Conservation (phyloP, 1,140 invertebrate species). For the Holcopasites calliopsidis region DNA sequence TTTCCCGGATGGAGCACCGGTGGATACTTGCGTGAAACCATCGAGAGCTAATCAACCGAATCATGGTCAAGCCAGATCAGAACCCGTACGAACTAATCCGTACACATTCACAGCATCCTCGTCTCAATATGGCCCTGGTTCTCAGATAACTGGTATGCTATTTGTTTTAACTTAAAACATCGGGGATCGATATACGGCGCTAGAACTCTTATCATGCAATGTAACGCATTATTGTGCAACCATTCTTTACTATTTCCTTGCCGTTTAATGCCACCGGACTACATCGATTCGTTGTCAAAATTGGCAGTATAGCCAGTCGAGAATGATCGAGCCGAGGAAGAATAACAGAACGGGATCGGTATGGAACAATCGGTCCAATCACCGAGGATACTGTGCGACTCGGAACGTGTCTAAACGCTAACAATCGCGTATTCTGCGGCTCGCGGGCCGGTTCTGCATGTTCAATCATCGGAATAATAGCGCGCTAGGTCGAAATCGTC, state of each 20-base stretch:
- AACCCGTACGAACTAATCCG: slow-evolving; percentile 82
- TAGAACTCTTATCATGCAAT: no score
- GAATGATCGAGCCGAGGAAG: slow-evolving; percentile 1
- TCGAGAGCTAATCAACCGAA: slow-evolving; percentile 85
- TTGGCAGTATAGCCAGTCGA: slow-evolving; percentile 1
- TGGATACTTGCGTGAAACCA: slow-evolving; percentile 88
- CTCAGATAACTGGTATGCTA: slow-evolving; percentile 82
- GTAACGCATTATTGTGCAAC: no score
- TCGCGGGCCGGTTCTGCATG: slow-evolving; percentile 13
- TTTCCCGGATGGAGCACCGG: slow-evolving; percentile 88
- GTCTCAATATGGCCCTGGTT: slow-evolving; percentile 82
- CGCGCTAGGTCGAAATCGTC: not conserved
- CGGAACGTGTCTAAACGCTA: slow-evolving; percentile 27
- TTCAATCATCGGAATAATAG: slow-evolving; percentile 46
- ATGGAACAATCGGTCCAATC: slow-evolving; percentile 48
- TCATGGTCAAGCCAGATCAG: slow-evolving; percentile 85
- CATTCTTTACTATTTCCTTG: no score
- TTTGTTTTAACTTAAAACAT: no score
- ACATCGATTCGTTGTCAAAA: not conserved
- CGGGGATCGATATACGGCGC: no score
- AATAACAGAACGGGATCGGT: not conserved
- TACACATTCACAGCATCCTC: slow-evolving; percentile 84
- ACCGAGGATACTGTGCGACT: slow-evolving; percentile 20
- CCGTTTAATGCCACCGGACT: no score
- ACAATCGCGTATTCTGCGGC: slow-evolving; percentile 41